These are phyloP conservation scores for Acrossocheilus wenchowensis DNA, from an alignment of 2,797 vertebrate species.

Conservation along the genomic window DNA sequence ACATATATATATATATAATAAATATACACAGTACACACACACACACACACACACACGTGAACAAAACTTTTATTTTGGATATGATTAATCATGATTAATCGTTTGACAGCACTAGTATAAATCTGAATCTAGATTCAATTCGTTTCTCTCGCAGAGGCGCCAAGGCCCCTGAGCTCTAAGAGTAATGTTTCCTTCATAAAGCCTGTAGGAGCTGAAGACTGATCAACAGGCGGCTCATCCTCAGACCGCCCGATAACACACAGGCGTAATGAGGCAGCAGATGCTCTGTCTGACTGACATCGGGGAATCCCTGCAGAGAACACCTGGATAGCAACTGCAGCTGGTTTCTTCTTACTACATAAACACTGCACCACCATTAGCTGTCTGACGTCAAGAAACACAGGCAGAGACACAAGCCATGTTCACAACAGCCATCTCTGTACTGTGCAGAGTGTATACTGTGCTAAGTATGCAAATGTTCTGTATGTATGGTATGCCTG, in stretches of 20 bases:
- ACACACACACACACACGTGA: too few species aligned
- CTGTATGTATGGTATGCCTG: not conserved
- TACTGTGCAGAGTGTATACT: not conserved
- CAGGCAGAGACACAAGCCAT: too few species aligned
- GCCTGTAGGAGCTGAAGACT: not conserved
- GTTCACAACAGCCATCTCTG: not conserved
- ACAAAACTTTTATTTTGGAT: too few species aligned
- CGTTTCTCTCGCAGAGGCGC: not conserved
- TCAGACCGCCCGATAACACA: constrained; percentile 6
- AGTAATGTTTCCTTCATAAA: constrained; percentile 12
- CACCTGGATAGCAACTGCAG: constrained; percentile 67
- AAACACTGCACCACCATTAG: constrained; percentile 52
- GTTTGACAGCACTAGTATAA: too few species aligned
- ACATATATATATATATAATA: too few species aligned
- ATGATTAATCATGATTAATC: too few species aligned
- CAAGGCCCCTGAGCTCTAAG: not conserved
- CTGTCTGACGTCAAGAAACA: constrained; percentile 26
- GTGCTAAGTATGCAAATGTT: not conserved
- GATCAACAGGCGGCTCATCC: constrained; percentile 21
- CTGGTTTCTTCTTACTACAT: constrained; percentile 53
- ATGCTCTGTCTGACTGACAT: constrained; percentile 66
- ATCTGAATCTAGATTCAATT: not conserved
- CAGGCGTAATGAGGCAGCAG: constrained; percentile 56
- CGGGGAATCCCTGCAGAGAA: constrained; percentile 65
- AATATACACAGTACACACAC: too few species aligned